These are phyloP conservation scores for Salvator merianae DNA, from an alignment of 2,113 vertebrate species.

Conservation along the genomic window DNA sequence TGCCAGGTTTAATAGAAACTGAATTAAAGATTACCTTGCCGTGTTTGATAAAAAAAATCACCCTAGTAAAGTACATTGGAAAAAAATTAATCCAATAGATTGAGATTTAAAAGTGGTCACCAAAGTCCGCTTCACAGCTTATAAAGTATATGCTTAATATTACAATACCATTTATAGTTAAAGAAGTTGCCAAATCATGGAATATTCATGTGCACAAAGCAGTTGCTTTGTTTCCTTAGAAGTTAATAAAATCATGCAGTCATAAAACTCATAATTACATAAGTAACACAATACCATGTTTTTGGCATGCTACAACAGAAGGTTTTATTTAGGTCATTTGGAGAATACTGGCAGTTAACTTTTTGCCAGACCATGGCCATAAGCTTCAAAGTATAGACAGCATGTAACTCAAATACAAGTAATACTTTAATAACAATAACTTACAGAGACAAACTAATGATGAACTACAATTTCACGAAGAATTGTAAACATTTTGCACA, in stretches of 20 bases:
- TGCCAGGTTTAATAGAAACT: not conserved
- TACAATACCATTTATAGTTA: not conserved
- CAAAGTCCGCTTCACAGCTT: not conserved
- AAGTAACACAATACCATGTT: conserved; percentile 59
- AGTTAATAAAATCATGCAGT: not conserved
- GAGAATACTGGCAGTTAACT: conserved; percentile 75
- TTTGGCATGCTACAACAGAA: conserved; percentile 76
- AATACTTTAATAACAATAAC: conserved; percentile 82
- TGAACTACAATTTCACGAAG: conserved; percentile 82
- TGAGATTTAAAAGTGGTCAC: not conserved
- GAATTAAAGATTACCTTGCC: not conserved
- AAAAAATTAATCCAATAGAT: not conserved
- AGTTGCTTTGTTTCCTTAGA: not conserved
- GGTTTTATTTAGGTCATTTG: conserved; percentile 75
- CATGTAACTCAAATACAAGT: conserved; percentile 81
- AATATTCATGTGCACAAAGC: not conserved
- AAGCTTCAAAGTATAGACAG: conserved; percentile 77
- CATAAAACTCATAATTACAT: conserved; percentile 26
- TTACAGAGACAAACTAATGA: conserved; percentile 82
- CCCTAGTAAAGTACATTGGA: not conserved
- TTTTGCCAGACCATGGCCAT: conserved; percentile 78
- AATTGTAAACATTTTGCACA: conserved; percentile 86
- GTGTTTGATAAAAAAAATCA: not conserved
- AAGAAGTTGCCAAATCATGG: not conserved
- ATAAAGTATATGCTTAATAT: conserved; percentile 1